These are phyloP conservation scores for Nycteola revayana DNA, from an alignment of 2,888 invertebrate genomes.

Conservation along the genomic window DNA sequence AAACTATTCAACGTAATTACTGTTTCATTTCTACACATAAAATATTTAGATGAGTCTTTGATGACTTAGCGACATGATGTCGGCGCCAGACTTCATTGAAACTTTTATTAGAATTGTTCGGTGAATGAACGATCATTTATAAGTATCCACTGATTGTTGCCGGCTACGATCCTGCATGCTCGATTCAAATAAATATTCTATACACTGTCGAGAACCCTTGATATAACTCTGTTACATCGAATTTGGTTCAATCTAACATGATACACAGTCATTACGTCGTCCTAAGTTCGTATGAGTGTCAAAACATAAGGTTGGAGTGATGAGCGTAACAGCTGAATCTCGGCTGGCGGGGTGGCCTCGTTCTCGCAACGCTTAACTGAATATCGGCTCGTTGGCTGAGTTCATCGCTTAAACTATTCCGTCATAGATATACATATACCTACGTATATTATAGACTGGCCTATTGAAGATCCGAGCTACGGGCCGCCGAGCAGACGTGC, in stretches of 20 bases:
- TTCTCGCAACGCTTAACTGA: constrained; percentile 43
- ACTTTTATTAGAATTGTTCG: constrained; percentile 39
- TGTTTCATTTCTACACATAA: constrained; percentile 17
- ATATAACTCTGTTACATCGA: too few species aligned
- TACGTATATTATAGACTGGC: constrained; percentile 32
- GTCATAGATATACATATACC: constrained; percentile 33
- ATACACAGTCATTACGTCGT: too few species aligned
- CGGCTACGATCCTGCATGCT: constrained; percentile 15
- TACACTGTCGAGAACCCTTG: too few species aligned
- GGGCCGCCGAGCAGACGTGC: constrained; percentile 41
- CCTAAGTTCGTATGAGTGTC: constrained; percentile 30
- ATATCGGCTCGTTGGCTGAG: constrained; percentile 51
- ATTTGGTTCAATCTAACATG: too few species aligned
- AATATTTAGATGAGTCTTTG: constrained; percentile 32
- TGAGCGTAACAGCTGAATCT: constrained; percentile 67
- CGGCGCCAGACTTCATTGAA: constrained; percentile 45
- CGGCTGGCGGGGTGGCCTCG: constrained; percentile 49
- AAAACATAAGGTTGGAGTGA: constrained; percentile 47
- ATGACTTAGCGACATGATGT: constrained; percentile 29
- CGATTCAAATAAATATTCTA: too few species aligned
- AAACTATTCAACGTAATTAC: constrained; percentile 2
- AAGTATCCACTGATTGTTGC: constrained; percentile 37
- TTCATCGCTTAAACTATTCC: constrained; percentile 63
- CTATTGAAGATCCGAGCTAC: constrained; percentile 46
- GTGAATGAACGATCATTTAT: constrained; percentile 43